Conservation (phyloP, 2,888 invertebrate species). For the Meta bourneti region DNA sequence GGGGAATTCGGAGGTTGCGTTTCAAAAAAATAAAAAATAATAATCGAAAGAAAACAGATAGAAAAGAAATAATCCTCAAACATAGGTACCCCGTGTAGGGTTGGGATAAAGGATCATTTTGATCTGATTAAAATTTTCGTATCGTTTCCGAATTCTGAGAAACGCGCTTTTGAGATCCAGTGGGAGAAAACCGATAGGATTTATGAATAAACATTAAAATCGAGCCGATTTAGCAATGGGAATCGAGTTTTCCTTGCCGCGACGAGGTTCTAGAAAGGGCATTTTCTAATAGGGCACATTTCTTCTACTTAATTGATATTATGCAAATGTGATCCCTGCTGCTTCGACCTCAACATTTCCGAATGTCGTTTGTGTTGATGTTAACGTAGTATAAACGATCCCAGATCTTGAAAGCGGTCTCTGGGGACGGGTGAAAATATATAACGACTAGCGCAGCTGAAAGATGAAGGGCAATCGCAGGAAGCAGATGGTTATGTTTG, state of each 20-base stretch:
- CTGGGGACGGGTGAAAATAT: no score
- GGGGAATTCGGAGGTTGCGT: constrained; percentile 19
- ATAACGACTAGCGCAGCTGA: no score
- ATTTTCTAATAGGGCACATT: not conserved
- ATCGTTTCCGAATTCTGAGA: not conserved
- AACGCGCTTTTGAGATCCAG: not conserved
- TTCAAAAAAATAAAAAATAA: constrained; percentile 13
- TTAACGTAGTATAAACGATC: no score
- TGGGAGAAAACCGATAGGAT: not conserved
- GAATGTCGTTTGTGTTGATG: no score
- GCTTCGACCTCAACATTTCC: not conserved
- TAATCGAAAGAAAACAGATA: not conserved
- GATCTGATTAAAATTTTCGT: constrained; percentile 45
- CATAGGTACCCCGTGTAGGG: not conserved
- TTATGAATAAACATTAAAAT: constrained; percentile 39
- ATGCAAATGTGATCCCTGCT: not conserved
- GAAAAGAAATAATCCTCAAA: not conserved
- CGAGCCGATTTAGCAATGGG: not conserved
- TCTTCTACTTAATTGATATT: not conserved
- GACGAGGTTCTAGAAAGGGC: not conserved
- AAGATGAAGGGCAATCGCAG: no score
- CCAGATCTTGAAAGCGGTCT: no score
- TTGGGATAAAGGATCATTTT: constrained; percentile 39
- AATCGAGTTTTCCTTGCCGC: not conserved
- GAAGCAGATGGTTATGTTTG: no score